These are phyloP conservation scores for Lepidurus packardi DNA, from an alignment of 1,140 invertebrate genomes.

Conservation along the genomic window DNA sequence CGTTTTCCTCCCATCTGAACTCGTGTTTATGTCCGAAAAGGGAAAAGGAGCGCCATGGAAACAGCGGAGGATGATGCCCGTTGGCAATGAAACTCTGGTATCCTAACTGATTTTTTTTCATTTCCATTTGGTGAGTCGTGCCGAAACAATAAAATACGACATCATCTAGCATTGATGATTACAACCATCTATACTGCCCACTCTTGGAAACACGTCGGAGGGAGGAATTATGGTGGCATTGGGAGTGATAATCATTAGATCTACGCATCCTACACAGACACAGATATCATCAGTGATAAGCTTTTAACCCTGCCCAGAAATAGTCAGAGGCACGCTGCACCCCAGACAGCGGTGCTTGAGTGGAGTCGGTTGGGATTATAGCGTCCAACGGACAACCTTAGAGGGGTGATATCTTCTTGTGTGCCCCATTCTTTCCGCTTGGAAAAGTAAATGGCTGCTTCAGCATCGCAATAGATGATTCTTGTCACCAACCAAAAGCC, in stretches of 20 bases:
- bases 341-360: not conserved
- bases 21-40: too few species aligned
- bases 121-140: too few species aligned
- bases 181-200: too few species aligned
- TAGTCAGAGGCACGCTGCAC: not conserved
- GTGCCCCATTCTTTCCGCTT: not conserved
- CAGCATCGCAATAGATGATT: slow-evolving; percentile 5
- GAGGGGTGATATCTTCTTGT: not conserved
- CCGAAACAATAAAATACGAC: too few species aligned
- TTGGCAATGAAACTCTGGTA: too few species aligned
- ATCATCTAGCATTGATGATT: too few species aligned
- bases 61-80: too few species aligned
- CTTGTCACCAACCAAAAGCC: not conserved
- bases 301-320: not conserved
- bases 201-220: not conserved
- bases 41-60: too few species aligned
- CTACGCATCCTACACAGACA: not conserved
- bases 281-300: not conserved
- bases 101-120: too few species aligned
- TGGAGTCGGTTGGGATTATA: not conserved
- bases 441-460: slow-evolving; percentile 10
- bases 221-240: not conserved
- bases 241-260: not conserved
- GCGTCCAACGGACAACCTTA: not conserved
- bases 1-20: not conserved